Evolutionary conservation across 1,140 invertebrate species (phyloP).

Genomic region (Megalopta genalis): DNA sequence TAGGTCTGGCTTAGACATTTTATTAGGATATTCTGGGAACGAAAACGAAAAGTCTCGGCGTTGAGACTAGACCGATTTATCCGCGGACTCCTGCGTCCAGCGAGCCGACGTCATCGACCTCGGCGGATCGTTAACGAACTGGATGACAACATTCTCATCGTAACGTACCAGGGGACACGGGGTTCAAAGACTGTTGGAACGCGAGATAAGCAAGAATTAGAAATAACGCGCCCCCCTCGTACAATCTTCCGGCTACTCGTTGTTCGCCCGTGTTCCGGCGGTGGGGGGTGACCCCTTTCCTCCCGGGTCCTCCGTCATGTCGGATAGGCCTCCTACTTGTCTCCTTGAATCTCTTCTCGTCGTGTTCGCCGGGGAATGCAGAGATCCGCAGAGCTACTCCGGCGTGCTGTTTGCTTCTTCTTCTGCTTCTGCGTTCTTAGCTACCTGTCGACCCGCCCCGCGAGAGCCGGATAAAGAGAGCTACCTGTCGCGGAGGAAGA

Average conservation of each 20-base stretch:
- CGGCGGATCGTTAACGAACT: slow-evolving; percentile 29
- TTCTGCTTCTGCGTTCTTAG: background rate
- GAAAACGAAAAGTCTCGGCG: no score
- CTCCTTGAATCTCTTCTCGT: background rate
- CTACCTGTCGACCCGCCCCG: background rate
- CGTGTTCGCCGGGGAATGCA: slow-evolving; percentile 1
- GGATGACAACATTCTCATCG: slow-evolving; percentile 35
- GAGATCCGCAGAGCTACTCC: background rate
- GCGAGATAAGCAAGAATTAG: slow-evolving; percentile 18
- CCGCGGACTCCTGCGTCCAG: no score
- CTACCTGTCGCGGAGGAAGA: slow-evolving; percentile 10
- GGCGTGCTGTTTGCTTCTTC: background rate
- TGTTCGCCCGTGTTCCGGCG: background rate
- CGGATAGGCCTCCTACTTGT: background rate
- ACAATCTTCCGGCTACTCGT: background rate
- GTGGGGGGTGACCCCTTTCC: background rate
- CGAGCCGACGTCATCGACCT: background rate
- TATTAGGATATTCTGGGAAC: no score
- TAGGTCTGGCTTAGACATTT: no score
- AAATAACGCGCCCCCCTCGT: background rate
- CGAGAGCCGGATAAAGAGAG: slow-evolving; percentile 1
- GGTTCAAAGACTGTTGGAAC: slow-evolving; percentile 20
- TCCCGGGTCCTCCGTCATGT: background rate
- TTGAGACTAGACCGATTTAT: no score
- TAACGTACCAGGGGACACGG: no score